Conservation (phyloP, 2,113 vertebrate genomes). For the Hylia prasina region DNA sequence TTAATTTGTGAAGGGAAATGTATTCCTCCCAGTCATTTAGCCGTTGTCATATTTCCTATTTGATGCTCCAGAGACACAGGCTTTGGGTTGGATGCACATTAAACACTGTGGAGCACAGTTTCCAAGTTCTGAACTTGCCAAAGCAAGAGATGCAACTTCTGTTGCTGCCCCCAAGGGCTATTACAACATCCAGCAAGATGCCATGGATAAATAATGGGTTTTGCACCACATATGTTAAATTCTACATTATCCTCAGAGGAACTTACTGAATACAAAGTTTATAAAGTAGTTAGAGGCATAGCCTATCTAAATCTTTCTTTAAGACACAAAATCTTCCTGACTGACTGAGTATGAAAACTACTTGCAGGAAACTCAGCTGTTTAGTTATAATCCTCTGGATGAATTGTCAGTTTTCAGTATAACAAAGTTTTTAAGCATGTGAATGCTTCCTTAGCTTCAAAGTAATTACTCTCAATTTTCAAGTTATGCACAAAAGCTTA, state of each 20-base stretch:
- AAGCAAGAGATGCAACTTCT: neutral
- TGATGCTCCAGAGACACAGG: neutral
- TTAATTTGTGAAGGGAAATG: neutral
- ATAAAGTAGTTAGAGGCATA: neutral
- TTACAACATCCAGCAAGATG: neutral
- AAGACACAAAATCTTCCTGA: neutral
- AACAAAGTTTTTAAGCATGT: neutral
- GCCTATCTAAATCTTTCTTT: neutral
- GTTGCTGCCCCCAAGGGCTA: neutral
- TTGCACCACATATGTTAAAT: neutral
- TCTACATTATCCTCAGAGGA: neutral
- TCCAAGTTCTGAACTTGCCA: neutral
- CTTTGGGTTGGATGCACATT: neutral
- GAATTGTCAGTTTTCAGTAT: neutral
- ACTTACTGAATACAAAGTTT: neutral
- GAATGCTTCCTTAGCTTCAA: neutral
- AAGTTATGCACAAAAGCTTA: neutral
- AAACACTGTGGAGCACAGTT: neutral
- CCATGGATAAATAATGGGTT: neutral
- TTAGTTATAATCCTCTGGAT: neutral
- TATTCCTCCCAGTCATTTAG: neutral
- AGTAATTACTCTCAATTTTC: neutral
- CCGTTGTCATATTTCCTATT: neutral
- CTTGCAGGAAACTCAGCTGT: neutral
- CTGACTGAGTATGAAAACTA: neutral